Conservation (phyloP, 2,888 invertebrate genomes). For the Bugulina stolonifera region DNA sequence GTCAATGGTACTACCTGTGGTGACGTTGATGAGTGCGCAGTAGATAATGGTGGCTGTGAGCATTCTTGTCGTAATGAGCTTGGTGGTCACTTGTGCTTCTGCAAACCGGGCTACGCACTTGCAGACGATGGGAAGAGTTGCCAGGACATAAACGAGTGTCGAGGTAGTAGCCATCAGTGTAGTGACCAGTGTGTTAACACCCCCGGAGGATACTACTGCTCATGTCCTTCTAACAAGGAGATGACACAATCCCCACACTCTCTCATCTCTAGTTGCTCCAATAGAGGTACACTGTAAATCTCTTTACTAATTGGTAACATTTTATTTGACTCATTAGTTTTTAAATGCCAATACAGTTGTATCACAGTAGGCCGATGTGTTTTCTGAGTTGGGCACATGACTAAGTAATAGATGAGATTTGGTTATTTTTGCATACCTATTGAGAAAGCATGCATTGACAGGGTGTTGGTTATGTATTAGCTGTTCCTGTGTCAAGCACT, state of each 20-base stretch:
- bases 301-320: too few relatives aligned
- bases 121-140: background rate
- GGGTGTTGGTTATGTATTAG: too few relatives aligned
- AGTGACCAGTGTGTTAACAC: constrained; percentile 24
- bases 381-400: too few relatives aligned
- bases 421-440: too few relatives aligned
- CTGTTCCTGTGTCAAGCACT: too few relatives aligned
- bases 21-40: constrained; percentile 19
- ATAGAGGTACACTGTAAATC: background rate
- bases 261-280: background rate
- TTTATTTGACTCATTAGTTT: too few relatives aligned
- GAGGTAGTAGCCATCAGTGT: background rate
- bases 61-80: background rate
- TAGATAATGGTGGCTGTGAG: constrained; percentile 24
- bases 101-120: constrained; percentile 3
- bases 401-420: too few relatives aligned
- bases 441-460: too few relatives aligned
- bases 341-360: too few relatives aligned
- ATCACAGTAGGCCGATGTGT: too few relatives aligned
- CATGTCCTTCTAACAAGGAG: constrained; percentile 14
- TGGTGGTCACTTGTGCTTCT: background rate
- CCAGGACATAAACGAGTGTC: constrained; percentile 22
- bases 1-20: constrained; percentile 13
- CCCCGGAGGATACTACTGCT: constrained; percentile 22
- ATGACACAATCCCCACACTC: background rate